phyloP scores from a whole-genome alignment of 2,113 vertebrate species.

The Naja naja region DNA sequence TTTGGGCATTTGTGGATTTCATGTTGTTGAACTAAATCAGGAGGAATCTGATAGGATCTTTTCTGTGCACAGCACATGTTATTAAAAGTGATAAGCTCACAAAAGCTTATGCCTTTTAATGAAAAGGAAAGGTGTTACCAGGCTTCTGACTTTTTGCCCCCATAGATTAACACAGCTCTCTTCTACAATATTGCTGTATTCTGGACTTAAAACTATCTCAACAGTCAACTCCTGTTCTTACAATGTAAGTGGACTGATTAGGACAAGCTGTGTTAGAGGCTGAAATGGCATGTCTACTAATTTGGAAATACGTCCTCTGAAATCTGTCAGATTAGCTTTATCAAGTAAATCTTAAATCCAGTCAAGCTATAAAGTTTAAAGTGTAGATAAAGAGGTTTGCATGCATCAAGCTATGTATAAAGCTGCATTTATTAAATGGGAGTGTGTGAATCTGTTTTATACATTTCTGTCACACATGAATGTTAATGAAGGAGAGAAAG shows the following conservation, averaged over 20 bases:
- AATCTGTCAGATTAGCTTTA: not conserved
- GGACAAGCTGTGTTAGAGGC: not conserved
- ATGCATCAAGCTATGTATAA: not conserved
- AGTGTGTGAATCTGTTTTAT: not conserved
- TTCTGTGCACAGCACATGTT: not conserved
- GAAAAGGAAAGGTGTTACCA: not conserved
- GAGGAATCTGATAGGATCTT: not conserved
- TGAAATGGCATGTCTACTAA: not conserved
- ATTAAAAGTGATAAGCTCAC: not conserved
- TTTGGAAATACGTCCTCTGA: not conserved
- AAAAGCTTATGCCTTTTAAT: not conserved
- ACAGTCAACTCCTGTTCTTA: not conserved
- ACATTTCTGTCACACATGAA: not conserved
- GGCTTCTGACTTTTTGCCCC: not conserved
- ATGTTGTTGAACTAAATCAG: not conserved
- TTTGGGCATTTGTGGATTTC: not conserved
- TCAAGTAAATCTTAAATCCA: not conserved
- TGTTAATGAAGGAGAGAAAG: not conserved
- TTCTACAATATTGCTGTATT: not conserved
- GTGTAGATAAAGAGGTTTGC: not conserved
- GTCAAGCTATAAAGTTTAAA: not conserved
- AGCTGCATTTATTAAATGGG: not conserved
- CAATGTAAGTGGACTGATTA: not conserved
- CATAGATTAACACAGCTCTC: not conserved
- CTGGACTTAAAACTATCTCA: not conserved